Conservation (phyloP, 2,797 vertebrate species). For the Anomalospiza imberbis region DNA sequence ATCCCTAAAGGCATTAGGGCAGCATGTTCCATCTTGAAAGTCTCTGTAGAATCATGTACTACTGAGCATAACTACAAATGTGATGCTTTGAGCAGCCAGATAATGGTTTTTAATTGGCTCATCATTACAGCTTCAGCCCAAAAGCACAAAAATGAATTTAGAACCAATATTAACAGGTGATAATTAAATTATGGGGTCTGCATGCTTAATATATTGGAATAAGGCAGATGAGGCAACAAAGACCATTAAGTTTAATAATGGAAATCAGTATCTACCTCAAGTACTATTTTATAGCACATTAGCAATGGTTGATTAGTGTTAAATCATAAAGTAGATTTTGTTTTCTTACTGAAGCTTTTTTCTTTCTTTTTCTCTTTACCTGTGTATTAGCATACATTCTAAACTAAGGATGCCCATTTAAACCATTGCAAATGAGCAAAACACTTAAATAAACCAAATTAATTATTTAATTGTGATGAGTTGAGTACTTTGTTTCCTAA, state of each 20-base stretch:
- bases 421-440: neutral
- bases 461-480: neutral
- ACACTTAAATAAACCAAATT: neutral
- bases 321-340: constrained; percentile 64
- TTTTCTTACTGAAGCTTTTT: constrained; percentile 47
- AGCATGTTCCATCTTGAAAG: constrained; percentile 42
- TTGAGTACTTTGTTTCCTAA: neutral
- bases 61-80: constrained; percentile 44
- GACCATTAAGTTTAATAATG: constrained; percentile 68
- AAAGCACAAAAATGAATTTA: constrained; percentile 71
- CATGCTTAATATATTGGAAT: constrained; percentile 59
- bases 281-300: constrained; percentile 64
- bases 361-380: neutral
- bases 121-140: constrained; percentile 67
- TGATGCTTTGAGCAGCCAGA: constrained; percentile 63
- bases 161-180: constrained; percentile 73
- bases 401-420: constrained; percentile 1
- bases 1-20: constrained; percentile 50
- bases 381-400: neutral
- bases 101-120: constrained; percentile 72
- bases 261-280: constrained; percentile 56
- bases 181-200: constrained; percentile 73
- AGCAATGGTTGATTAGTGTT: constrained; percentile 60
- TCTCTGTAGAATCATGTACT: constrained; percentile 40
- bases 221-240: constrained; percentile 62